Evolutionary conservation across 1,140 invertebrate species (phyloP), one percentile per base, ranked within the genome.

Genomic region (Microplitis demolitor): DNA sequence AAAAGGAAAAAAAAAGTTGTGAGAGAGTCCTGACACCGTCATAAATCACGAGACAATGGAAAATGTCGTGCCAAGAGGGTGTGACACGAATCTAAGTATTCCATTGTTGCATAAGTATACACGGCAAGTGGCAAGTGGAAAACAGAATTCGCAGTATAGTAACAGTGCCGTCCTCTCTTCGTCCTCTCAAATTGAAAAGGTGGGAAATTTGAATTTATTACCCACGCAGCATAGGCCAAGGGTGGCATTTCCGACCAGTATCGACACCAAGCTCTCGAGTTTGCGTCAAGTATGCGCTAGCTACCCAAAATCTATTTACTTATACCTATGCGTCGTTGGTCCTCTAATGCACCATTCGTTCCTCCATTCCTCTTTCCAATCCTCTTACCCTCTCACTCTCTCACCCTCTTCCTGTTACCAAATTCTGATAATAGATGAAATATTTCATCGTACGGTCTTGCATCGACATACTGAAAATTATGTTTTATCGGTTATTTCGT

Each of bases 21-120:
- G 56, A 58, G 50, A 64, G 63, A 54, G 61, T 64, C 61, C 61
- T 67, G 66, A 67, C 66, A 67, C 66, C 39, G 51, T 39, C 79
- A 82, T 82, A 82, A 82, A 80, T 82, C 79, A 82, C 79, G 78
- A 82, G 77, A 80, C 80, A 82, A 82, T 79, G 77, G 78, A 75
- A 76, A 80, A 76, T 73, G 67, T 73, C 66, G 71, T 34, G 53
- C 6, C 37, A 35, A 62, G 72, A 66, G 69, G 74, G 73, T 54
- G 71, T 71, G 56, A 76, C 72, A 74, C 60, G 80, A 77, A 81
- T 81, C 78, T 80, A 80, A 81, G 79, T 82, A 80, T 81, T 79
- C 78, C 78, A 80, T 81, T 81, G 79, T 81, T 73, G 76, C 71
- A 74, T 73, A 74, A 75, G 69, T 68, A 67, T 67, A 67, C 33